Base-by-base conservation (phyloP, 2,888 invertebrate species). In the Diploptera punctata region DNA sequence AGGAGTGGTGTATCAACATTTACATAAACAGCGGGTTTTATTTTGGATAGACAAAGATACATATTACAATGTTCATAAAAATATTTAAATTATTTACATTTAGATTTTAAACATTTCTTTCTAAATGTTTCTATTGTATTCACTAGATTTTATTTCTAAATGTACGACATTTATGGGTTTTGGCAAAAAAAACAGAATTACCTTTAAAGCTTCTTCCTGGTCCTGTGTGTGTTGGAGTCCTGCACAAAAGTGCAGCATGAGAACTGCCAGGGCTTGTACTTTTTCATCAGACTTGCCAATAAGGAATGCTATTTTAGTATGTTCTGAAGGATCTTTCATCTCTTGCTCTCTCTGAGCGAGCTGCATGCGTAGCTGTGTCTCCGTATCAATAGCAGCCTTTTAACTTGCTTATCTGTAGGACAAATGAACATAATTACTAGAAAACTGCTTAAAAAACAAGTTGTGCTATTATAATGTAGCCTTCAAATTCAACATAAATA, bases 241-340 rank as follows among this genome's bases (percentile, higher is more conserved):
- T 3, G 97, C 93, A 84, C 97, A 98, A 83, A 96, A 94, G 83
- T 98, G 97, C 76, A 98, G 85, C 92, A 98, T 93, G 76, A 98
- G 88, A 68, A 98, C 93, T 67, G 97, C 95, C 75, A 98, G 86
- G 0, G 96, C 95, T 82, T 95, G 95, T 7, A 96, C 93, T 79
- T 95, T 91, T 76, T 93, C 91, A 80, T 97, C 97, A 54, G 93
- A 91, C 80, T 91, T 90, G 76, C 82, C 82, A 33, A 86, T 82
- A 31, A 82, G 80, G 65, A 79, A 78, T 13, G 80, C 78, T 65
- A 81, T 72, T 69, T 75, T 76, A 69, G 73, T 74, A 60, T 67
- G 70, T 19, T 68, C 65, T 47, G 73, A 69, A 18, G 75, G 69
- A 49, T 83, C 81, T 19, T 78, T 77, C 1, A 78, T 77, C 18